Conservation (phyloP, 64 coral and sea anemone genomes). For the Porites lutea region DNA sequence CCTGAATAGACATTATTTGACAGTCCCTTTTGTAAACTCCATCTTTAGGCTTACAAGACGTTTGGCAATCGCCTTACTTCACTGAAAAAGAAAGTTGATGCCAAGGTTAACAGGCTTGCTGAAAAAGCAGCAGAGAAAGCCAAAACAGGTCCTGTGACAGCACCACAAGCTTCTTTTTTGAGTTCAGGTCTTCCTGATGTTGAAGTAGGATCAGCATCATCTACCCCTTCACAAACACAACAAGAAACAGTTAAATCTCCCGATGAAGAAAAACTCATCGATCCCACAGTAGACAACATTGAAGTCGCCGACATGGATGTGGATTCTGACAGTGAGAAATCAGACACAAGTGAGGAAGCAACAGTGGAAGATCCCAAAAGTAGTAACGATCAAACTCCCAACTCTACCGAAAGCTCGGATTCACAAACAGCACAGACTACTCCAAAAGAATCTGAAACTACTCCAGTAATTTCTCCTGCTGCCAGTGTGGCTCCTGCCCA, state of each 20-base stretch:
- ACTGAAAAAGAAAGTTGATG: slow-evolving; percentile 95
- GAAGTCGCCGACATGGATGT: slow-evolving; percentile 99
- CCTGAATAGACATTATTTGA: too few species aligned
- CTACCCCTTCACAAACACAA: slow-evolving; percentile 64
- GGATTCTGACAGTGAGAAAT: slow-evolving; percentile 90
- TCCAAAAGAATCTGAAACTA: not conserved
- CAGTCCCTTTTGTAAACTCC: not conserved
- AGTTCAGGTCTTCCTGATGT: slow-evolving; percentile 88
- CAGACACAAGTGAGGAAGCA: slow-evolving; percentile 64
- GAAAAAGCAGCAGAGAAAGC: slow-evolving; percentile 90
- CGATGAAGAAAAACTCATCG: slow-evolving; percentile 60
- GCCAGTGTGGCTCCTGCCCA: slow-evolving; percentile 7
- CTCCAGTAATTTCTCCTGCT: slow-evolving; percentile 17
- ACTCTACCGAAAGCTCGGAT: slow-evolving; percentile 33
- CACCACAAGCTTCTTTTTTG: slow-evolving; percentile 93
- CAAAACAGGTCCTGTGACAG: slow-evolving; percentile 91
- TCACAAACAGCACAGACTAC: slow-evolving; percentile 10
- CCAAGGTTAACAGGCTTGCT: slow-evolving; percentile 86
- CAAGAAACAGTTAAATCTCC: slow-evolving; percentile 36
- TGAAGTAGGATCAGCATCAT: slow-evolving; percentile 62
- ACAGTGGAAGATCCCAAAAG: slow-evolving; percentile 19
- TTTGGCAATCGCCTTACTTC: slow-evolving; percentile 97
- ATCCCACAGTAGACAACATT: slow-evolving; percentile 95
- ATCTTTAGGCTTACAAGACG: slow-evolving; percentile 91
- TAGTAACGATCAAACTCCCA: slow-evolving; percentile 71